These are phyloP conservation scores for Apostichopus californicus DNA, from an alignment of 35 echinoderm and acorn worm genomes.

Conservation along the genomic window DNA sequence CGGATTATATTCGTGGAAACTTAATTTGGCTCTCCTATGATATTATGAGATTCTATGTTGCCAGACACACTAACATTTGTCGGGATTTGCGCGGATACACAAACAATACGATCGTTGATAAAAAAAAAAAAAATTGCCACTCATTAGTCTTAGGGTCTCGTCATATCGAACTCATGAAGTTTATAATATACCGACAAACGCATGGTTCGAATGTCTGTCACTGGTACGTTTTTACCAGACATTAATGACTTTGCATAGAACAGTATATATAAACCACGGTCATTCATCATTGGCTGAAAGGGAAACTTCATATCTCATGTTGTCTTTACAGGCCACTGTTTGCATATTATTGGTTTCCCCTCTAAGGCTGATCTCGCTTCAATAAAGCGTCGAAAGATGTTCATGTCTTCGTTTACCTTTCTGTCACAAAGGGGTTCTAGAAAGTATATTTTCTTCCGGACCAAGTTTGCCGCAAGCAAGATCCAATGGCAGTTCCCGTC, in stretches of 20 bases:
- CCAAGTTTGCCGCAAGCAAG: neutral
- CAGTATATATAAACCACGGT: neutral
- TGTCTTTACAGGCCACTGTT: neutral
- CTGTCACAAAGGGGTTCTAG: neutral
- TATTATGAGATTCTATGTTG: too few species aligned
- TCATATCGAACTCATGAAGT: conserved; percentile 4
- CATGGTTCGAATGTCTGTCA: neutral
- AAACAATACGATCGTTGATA: too few species aligned
- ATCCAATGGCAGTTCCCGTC: neutral
- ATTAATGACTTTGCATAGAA: neutral
- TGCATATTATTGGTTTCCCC: neutral
- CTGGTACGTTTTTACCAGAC: neutral
- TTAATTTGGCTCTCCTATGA: too few species aligned
- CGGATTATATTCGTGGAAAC: too few species aligned
- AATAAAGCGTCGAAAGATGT: neutral
- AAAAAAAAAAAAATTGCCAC: too few species aligned
- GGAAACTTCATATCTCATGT: neutral
- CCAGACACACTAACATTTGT: too few species aligned
- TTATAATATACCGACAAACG: neutral
- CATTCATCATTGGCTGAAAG: neutral
- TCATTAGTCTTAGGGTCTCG: neutral
- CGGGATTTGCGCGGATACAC: too few species aligned
- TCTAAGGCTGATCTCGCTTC: neutral
- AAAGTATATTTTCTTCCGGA: neutral
- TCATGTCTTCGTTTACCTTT: neutral